Percentiles rank a stretch among this genome's conserved stretches.
These are phyloP conservation scores for Mobula hypostoma DNA, from an alignment of 2,113 vertebrate species.

Conservation along the genomic window DNA sequence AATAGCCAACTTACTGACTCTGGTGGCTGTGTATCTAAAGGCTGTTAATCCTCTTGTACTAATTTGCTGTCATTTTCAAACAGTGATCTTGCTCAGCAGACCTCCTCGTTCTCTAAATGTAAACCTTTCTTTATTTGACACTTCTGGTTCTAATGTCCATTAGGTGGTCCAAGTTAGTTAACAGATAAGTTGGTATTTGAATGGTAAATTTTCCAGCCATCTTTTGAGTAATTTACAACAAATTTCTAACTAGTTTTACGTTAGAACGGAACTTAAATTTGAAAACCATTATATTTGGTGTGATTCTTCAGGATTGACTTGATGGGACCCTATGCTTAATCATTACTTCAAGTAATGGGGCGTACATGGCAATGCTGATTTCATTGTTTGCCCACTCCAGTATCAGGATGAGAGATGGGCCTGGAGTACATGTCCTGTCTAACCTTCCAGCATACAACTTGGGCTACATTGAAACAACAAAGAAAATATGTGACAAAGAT, in stretches of 20 bases:
- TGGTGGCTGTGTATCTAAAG: background rate
- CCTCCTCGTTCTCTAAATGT: background rate
- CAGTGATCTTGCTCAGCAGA: background rate
- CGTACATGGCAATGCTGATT: no score
- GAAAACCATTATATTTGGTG: background rate
- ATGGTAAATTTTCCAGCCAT: background rate
- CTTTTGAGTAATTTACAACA: background rate
- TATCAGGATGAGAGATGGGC: background rate
- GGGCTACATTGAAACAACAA: background rate
- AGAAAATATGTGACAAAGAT: no score
- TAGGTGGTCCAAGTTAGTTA: background rate
- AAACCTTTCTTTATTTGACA: background rate
- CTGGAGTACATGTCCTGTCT: background rate
- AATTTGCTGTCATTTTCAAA: background rate
- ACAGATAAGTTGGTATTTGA: background rate
- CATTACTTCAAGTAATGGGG: background rate
- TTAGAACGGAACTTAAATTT: background rate
- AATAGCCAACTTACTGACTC: background rate
- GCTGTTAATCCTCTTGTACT: background rate
- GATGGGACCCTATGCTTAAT: background rate
- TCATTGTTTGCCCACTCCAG: background rate
- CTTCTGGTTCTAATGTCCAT: background rate
- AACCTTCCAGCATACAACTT: background rate
- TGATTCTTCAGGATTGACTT: background rate
- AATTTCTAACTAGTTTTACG: background rate